Base-by-base conservation (phyloP, 2,888 invertebrate genomes). In the Atrina japonica region DNA sequence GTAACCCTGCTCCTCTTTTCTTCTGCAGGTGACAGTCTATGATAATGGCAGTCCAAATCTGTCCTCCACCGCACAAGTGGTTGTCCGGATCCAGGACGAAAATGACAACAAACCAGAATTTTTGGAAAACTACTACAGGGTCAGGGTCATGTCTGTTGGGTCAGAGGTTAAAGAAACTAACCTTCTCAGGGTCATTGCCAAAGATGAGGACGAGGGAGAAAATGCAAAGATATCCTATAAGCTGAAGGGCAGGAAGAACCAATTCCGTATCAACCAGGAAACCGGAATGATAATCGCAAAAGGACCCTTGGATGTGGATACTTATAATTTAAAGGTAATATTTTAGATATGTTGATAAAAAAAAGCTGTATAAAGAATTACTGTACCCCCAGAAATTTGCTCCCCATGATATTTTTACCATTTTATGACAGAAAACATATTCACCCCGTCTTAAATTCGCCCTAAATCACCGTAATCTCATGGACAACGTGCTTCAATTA, bases 231-330 rank as follows among this genome's bases (percentile, higher is more conserved):
- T 97, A 79, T 94, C 94, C 25, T 97, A 97, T 92, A 94, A 94
- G 60, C 82, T 91, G 27, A 83, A 81, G 60, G 70, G 88, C 11
- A 81, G 82, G 49, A 88, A 89, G 88, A 74, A 70, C 11, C 76
- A 78, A 52, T 95, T 97, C 92, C 94, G 94, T 76, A 95, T 98
- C 77, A 94, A 96, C 91, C 94, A 95, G 23, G 92, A 92, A 81
- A 95, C 95, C 14, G 98, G 97, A 16, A 94, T 95, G 87, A 94
- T 98, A 68, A 95, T 94, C 90, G 94, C 95, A 9, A 58, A 64
- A 18, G 67, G 63, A 30, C 30, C 63, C 11, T 30, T 61, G 1
- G 50, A 41, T 35, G 41, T 43, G 7, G 50, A 56, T 14, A 41
- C 56, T n/a, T 63, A 67, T 49, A 45, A 50, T 18, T 49, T 72